Percentiles rank a stretch among this genome's conserved stretches.
Evolutionary conservation across 2,797 vertebrate genomes (phyloP).

Genomic region (Carcharodon carcharias): DNA sequence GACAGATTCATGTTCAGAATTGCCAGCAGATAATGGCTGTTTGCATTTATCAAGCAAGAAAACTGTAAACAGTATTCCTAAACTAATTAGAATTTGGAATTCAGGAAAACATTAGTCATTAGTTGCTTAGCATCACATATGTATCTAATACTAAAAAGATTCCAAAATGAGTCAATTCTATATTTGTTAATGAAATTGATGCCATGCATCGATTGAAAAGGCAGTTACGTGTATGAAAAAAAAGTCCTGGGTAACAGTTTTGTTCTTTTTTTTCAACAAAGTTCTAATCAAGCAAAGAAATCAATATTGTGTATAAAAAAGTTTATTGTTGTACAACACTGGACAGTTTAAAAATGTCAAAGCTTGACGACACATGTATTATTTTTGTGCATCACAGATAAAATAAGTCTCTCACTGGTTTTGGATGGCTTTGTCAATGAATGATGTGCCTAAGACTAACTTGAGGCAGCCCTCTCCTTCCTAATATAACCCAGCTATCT

Average conservation of each 20-base stretch:
- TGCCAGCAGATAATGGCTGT: neutral
- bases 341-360: neutral
- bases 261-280: neutral
- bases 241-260: neutral
- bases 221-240: neutral
- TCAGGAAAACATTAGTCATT: conserved; percentile 9
- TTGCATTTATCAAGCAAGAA: neutral
- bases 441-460: neutral
- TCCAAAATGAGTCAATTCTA: neutral
- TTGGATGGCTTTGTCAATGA: too few relatives aligned
- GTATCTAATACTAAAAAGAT: neutral
- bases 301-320: neutral
- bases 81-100: neutral
- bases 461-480: neutral
- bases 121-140: neutral
- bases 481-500: neutral
- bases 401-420: neutral
- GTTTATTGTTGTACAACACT: neutral
- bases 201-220: too few relatives aligned
- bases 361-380: neutral
- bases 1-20: neutral
- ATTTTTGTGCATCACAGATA: neutral
- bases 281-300: neutral
- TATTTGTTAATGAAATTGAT: neutral
- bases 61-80: neutral